phyloP scores from a whole-genome alignment of 2,797 vertebrate genomes.

The Pantherophis alleghaniensis region DNA sequence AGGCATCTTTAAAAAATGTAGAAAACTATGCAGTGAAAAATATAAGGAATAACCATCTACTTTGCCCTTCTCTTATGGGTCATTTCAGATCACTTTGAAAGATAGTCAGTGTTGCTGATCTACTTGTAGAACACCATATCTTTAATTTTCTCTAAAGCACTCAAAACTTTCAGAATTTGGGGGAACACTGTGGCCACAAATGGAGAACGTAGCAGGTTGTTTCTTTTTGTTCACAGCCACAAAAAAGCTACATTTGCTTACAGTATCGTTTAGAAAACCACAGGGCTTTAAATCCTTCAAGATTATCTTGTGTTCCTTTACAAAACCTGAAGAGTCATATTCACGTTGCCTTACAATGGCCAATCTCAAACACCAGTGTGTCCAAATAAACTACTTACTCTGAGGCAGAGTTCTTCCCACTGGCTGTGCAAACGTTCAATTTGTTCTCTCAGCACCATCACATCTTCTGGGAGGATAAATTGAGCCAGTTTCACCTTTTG shows the following conservation, averaged over 20 bases:
- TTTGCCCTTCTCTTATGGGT: neutral
- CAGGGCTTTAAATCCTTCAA: neutral
- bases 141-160: neutral
- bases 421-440: constrained; percentile 84
- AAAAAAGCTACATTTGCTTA: neutral
- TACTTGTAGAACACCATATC: neutral
- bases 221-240: neutral
- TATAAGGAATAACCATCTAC: constrained; percentile 16
- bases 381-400: constrained; percentile 72
- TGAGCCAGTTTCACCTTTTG: constrained; percentile 83
- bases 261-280: neutral
- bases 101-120: neutral
- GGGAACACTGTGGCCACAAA: neutral
- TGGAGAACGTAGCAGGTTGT: constrained; percentile 5
- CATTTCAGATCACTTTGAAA: constrained; percentile 25
- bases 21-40: neutral
- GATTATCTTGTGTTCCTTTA: neutral
- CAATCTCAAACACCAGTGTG: neutral
- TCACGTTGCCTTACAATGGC: neutral
- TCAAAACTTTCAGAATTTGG: constrained; percentile 16
- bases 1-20: neutral
- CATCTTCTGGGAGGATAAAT: constrained; percentile 82
- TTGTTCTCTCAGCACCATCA: constrained; percentile 83
- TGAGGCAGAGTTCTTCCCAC: constrained; percentile 92
- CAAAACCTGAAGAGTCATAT: neutral